Evolutionary conservation across 2,888 invertebrate genomes (phyloP).

Genomic region (Pseudanteris insignis): DNA sequence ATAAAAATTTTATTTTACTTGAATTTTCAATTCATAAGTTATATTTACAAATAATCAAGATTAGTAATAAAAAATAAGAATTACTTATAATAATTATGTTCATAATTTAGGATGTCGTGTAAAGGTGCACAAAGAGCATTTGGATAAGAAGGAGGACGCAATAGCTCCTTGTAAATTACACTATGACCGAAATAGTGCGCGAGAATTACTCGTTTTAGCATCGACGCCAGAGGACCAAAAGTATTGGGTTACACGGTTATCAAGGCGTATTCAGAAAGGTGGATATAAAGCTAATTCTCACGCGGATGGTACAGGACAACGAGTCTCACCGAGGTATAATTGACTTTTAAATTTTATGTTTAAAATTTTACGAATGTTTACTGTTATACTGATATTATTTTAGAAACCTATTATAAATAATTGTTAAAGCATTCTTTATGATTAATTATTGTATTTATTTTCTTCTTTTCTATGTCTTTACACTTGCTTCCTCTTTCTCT

Average conservation of each 20-base stretch:
- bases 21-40: too few relatives aligned
- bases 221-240: conserved; percentile 87
- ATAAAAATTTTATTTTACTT: too few relatives aligned
- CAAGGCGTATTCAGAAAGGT: conserved; percentile 91
- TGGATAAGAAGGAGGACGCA: conserved; percentile 83
- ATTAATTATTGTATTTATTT: conserved; percentile 1
- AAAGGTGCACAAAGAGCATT: conserved; percentile 98
- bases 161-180: conserved; percentile 96
- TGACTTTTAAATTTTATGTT: too few relatives aligned
- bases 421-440: neutral
- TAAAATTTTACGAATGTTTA: neutral
- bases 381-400: too few relatives aligned
- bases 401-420: too few relatives aligned
- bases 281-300: conserved; percentile 86
- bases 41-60: too few relatives aligned
- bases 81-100: too few relatives aligned
- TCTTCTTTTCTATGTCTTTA: conserved; percentile 9
- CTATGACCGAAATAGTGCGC: conserved; percentile 91
- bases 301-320: conserved; percentile 64
- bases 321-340: conserved; percentile 77
- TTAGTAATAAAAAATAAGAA: too few relatives aligned
- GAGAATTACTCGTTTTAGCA: conserved; percentile 92
- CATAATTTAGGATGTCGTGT: conserved; percentile 83
- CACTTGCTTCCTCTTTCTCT: neutral
- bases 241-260: conserved; percentile 90